Conservation (phyloP, 2,797 vertebrate species). For the Numenius phaeopus region DNA sequence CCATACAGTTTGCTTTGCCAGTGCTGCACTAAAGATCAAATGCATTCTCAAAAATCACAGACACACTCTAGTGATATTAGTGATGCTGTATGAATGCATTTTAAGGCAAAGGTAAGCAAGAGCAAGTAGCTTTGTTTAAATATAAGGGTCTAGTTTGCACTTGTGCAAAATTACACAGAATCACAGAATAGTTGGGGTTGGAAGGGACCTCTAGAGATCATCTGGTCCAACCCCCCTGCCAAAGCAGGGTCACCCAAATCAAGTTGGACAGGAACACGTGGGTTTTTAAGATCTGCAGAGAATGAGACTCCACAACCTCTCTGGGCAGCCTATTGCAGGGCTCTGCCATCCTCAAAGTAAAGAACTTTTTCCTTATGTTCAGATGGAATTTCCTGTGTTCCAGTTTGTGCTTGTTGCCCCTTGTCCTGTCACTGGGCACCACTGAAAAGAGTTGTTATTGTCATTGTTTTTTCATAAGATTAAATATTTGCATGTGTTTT, state of each 20-base stretch:
- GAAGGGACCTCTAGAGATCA: background rate
- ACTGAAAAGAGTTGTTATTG: background rate
- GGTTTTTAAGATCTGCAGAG: background rate
- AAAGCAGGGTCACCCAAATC: background rate
- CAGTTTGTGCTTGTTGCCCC: background rate
- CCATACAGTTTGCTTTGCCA: background rate
- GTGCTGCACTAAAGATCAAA: background rate
- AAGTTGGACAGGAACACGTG: background rate
- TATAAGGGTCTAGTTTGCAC: rapidly evolving
- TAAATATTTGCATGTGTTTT: background rate
- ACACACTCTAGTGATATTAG: background rate
- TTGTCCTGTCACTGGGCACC: background rate
- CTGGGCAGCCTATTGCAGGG: background rate
- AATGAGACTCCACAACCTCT: background rate
- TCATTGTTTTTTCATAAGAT: background rate
- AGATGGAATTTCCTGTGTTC: background rate
- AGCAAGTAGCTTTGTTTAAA: background rate
- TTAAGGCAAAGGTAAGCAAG: background rate
- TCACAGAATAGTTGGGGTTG: background rate
- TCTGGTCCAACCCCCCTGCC: background rate
- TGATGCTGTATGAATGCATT: background rate
- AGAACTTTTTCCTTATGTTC: background rate
- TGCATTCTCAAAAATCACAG: background rate
- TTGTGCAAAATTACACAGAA: background rate
- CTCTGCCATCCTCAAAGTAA: background rate